Conservation (phyloP, 2,888 invertebrate genomes). For the Cataglyphis cursor region DNA sequence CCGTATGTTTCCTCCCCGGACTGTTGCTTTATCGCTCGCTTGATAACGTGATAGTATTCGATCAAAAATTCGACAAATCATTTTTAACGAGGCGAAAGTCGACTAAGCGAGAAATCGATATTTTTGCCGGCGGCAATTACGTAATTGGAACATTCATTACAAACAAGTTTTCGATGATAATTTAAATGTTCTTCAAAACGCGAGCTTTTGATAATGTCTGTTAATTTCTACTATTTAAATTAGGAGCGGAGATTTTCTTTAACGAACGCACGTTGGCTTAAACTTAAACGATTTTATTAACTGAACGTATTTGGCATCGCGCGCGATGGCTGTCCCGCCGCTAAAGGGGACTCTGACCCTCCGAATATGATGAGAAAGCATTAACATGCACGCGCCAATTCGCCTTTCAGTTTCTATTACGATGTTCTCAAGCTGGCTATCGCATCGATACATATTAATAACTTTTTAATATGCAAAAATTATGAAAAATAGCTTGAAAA, state of each 20-base stretch:
- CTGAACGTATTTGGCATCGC: constrained; percentile 47
- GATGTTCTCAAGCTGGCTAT: not conserved
- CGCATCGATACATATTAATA: constrained; percentile 40
- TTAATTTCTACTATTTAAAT: not conserved
- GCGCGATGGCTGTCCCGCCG: constrained; percentile 27
- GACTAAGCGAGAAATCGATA: constrained; percentile 1
- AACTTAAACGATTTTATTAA: constrained; percentile 63
- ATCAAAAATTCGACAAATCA: constrained; percentile 23
- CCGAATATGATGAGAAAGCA: constrained; percentile 70
- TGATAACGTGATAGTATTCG: constrained; percentile 7
- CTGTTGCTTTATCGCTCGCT: constrained; percentile 16
- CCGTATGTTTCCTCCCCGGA: constrained; percentile 18
- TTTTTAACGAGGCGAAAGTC: constrained; percentile 5
- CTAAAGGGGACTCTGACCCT: constrained; percentile 68
- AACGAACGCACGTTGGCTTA: constrained; percentile 57
- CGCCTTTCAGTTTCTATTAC: constrained; percentile 53
- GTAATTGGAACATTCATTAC: constrained; percentile 28
- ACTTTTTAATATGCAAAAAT: constrained; percentile 14
- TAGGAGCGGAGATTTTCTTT: constrained; percentile 34
- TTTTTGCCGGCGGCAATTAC: not conserved
- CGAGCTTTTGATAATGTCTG: not conserved
- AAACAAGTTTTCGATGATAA: not conserved
- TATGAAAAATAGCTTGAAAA: constrained; percentile 1
- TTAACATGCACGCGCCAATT: constrained; percentile 40
- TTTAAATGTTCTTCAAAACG: not conserved